Conservation (phyloP, 2,888 invertebrate species). For the Amphimallon solstitiale region DNA sequence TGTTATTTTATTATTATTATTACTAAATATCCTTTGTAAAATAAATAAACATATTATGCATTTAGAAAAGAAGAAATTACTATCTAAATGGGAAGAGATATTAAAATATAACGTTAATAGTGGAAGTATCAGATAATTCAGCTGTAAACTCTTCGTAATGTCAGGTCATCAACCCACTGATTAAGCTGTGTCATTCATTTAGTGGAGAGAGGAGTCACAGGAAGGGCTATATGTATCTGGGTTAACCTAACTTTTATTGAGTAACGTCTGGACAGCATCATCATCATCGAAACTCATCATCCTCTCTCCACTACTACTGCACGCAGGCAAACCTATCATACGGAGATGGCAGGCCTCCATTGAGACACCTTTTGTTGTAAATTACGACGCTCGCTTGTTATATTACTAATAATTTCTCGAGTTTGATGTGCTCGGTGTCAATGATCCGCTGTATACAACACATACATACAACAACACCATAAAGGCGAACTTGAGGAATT, state of each 20-base stretch:
- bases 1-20: no score
- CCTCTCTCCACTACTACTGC: conserved; percentile 6
- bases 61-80: no score
- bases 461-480: conserved; percentile 44
- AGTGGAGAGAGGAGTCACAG: conserved; percentile 39
- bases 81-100: no score
- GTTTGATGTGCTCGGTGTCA: conserved; percentile 57
- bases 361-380: conserved; percentile 42
- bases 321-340: conserved; percentile 3
- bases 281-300: conserved; percentile 14
- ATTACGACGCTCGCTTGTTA: conserved; percentile 40
- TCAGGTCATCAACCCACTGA: conserved; percentile 50
- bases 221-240: conserved; percentile 51
- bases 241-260: conserved; percentile 51
- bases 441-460: conserved; percentile 54
- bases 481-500: conserved; percentile 53
- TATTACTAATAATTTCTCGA: conserved; percentile 47
- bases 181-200: conserved; percentile 49
- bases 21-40: no score
- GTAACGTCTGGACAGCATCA: conserved; percentile 30
- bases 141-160: conserved; percentile 44
- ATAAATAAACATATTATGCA: no score
- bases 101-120: no score
- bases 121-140: no score
- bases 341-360: conserved; percentile 22